Evolutionary conservation across 2,888 invertebrate species (phyloP).

Genomic region (Trissoscelio sp.): DNA sequence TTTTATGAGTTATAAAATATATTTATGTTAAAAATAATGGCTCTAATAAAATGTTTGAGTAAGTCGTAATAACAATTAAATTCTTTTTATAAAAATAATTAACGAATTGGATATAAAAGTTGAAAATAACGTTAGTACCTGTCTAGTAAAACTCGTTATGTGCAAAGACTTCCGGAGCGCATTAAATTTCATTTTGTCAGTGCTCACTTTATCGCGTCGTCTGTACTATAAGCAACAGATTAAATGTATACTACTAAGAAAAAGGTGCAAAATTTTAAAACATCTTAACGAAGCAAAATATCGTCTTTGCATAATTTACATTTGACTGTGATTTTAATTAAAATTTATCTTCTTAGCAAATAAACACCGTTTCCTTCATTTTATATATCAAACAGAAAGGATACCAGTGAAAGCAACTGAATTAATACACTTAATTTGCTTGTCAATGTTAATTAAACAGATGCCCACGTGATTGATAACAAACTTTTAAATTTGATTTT

Average conservation of each 20-base stretch:
- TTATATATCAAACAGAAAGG: background rate
- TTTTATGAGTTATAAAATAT: too few relatives aligned
- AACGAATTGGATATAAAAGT: background rate
- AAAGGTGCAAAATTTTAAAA: conserved; percentile 15
- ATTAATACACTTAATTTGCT: background rate
- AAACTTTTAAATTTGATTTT: background rate
- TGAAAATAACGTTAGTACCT: background rate
- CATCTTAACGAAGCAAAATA: conserved; percentile 30
- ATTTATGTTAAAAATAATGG: too few relatives aligned
- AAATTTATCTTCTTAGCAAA: background rate
- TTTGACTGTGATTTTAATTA: background rate
- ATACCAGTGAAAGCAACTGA: background rate
- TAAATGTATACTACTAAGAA: conserved; percentile 43
- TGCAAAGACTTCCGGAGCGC: conserved; percentile 70
- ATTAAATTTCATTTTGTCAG: conserved; percentile 69
- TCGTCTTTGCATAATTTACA: conserved; percentile 1
- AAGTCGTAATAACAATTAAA: background rate
- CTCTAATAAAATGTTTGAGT: too few relatives aligned
- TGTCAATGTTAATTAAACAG: background rate
- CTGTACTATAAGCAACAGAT: conserved; percentile 37
- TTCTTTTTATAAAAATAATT: background rate
- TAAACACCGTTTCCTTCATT: background rate
- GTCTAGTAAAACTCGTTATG: conserved; percentile 11
- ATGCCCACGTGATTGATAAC: background rate
- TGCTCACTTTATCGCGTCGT: conserved; percentile 34